Evolutionary conservation across 2,797 vertebrate species (phyloP).

Genomic region (Delichon dasypus): DNA sequence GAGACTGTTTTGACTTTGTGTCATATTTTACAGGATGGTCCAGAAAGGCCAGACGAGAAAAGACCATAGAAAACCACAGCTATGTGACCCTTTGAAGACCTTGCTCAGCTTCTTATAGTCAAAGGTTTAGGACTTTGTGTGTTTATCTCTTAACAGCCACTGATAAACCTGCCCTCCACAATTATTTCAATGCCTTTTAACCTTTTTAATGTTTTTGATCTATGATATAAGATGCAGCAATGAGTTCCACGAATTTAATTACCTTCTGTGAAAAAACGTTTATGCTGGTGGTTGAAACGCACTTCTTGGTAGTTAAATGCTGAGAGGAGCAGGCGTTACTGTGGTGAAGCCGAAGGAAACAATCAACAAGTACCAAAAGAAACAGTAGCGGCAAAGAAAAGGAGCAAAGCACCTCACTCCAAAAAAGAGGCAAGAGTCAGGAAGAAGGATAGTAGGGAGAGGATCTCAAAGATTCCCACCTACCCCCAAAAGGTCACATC

Average conservation of each 20-base stretch:
- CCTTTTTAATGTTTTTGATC: neutral
- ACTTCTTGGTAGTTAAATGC: neutral
- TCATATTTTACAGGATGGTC: neutral
- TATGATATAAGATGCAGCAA: neutral
- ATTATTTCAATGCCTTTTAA: neutral
- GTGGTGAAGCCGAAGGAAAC: neutral
- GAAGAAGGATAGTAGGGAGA: neutral
- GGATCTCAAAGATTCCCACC: neutral
- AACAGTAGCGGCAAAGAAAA: neutral
- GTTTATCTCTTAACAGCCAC: neutral
- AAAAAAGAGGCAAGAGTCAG: neutral
- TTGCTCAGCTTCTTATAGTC: neutral
- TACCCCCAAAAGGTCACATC: neutral
- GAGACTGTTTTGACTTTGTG: neutral
- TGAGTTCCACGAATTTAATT: neutral
- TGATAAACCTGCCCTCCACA: neutral
- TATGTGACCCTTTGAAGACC: neutral
- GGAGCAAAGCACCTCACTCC: neutral
- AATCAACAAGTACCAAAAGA: neutral
- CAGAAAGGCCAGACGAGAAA: neutral
- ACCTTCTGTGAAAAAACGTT: neutral
- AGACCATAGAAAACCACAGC: neutral
- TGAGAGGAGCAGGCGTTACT: neutral
- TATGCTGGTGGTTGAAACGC: neutral
- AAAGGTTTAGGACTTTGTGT: neutral